A percentile compares a stretch with the other conserved stretches of the same genome.
Evolutionary conservation across 2,888 invertebrate genomes (phyloP).

Genomic region (Alloplasta piceator): DNA sequence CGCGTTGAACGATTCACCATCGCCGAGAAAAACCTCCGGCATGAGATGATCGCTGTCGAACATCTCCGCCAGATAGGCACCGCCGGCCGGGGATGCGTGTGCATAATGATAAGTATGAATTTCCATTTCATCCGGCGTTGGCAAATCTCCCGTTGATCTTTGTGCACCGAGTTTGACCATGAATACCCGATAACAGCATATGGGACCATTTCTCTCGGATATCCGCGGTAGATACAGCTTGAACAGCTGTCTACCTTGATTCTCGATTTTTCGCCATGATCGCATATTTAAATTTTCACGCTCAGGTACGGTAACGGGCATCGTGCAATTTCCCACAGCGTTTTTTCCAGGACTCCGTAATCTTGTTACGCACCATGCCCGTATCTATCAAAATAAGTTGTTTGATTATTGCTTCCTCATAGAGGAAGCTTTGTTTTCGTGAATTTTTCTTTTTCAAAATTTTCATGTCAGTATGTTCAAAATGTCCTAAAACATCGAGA

Average conservation of each 20-base stretch:
- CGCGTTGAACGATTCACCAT: slow-evolving; percentile 84
- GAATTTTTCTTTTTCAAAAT: no score
- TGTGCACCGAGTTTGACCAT: slow-evolving; percentile 89
- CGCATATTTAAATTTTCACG: slow-evolving; percentile 86
- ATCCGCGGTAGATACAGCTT: slow-evolving; percentile 90
- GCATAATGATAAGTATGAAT: slow-evolving; percentile 90
- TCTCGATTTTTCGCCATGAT: slow-evolving; percentile 87
- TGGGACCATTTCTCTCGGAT: slow-evolving; percentile 93
- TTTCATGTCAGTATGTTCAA: no score
- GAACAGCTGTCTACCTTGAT: slow-evolving; percentile 89
- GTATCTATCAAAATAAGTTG: slow-evolving; percentile 72
- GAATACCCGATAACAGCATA: slow-evolving; percentile 94
- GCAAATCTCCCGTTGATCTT: slow-evolving; percentile 87
- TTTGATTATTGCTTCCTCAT: no score
- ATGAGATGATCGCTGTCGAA: slow-evolving; percentile 89
- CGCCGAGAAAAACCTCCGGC: slow-evolving; percentile 90
- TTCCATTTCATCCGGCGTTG: slow-evolving; percentile 88
- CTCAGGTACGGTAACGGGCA: slow-evolving; percentile 90
- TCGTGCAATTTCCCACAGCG: slow-evolving; percentile 87
- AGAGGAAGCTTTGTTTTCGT: no score
- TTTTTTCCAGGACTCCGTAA: slow-evolving; percentile 89
- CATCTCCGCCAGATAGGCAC: slow-evolving; percentile 94
- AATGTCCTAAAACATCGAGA: no score
- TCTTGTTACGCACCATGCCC: slow-evolving; percentile 90
- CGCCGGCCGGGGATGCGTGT: slow-evolving; percentile 87